Evolutionary conservation across 1,140 invertebrate genomes (phyloP), one percentile per base, ranked within the genome.

Genomic region (Muscidifurax raptorellus): DNA sequence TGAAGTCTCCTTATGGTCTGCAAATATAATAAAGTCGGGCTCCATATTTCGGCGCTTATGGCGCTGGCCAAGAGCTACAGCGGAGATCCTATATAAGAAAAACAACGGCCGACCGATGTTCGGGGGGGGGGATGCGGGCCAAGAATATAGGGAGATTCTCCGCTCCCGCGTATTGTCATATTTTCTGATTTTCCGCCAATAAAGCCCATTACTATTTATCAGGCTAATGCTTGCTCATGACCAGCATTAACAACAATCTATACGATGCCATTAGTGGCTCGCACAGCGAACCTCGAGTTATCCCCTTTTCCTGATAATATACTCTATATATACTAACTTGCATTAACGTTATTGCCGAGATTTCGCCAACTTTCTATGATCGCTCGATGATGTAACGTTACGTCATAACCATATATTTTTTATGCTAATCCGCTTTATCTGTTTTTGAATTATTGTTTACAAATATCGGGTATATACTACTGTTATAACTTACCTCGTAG

Each of bases 181-280:
- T 93, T 92, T 93, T 87, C 92, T 93, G 91, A 93, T 93, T 93
- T 92, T 92, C 89, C 91, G 89, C 92, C 91, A 92, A 93, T 93
- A 92, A 93, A 91, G 90, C 87, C 91, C 90, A 92, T 93, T 92
- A 92, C 92, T 93, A 92, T 93, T 93, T 93, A 93, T 93, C 92
- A 93, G 90, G 84, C 90, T 93, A 93, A 92, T 93, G 91, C 89
- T 87, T 91, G 88, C 91, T 92, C 91, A 92, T 91, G 91, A 91
- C 91, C 89, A 86, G 90, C 91, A 91, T 92, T 92, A 92, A 92
- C 92, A 91, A 93, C 89, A 90, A 93, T 93, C 91, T 91, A 90
- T 91, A 90, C 87, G 86, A 81, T 89, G 47, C 87, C 87, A 91
- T 69, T 69, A 69, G 66, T 30, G 28, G 25, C 2, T 30, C 13